Conservation (phyloP, 2,113 vertebrate genomes). For the Equus przewalskii region DNA sequence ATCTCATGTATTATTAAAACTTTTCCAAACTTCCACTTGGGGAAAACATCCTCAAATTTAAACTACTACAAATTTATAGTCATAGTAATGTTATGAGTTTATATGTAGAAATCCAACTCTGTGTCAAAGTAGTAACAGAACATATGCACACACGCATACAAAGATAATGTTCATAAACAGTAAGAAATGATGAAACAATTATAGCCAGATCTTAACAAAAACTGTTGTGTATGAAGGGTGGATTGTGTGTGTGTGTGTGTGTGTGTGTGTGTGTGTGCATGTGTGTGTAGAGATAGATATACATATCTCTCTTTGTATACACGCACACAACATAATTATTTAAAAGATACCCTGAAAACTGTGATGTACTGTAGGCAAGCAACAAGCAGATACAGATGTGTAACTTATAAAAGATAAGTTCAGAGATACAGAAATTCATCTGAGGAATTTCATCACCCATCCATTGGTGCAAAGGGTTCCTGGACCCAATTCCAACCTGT, state of each 20-base stretch:
- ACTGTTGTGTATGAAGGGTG: background rate
- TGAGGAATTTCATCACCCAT: background rate
- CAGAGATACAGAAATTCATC: background rate
- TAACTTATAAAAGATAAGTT: background rate
- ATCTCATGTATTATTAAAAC: background rate
- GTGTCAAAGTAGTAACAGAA: background rate
- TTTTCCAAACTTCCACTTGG: background rate
- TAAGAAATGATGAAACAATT: background rate
- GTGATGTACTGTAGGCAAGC: background rate
- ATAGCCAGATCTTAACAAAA: background rate
- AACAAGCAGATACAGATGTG: background rate
- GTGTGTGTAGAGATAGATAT: background rate
- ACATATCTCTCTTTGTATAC: background rate
- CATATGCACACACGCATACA: background rate
- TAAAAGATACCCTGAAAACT: background rate
- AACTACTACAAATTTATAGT: background rate
- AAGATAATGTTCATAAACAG: background rate
- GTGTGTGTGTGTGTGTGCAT: background rate
- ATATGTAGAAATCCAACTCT: background rate
- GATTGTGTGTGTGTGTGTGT: background rate
- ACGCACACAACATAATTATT: background rate
- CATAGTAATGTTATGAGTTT: background rate
- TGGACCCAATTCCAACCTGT: no score
- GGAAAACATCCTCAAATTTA: background rate
- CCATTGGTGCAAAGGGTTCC: no score